Conservation (phyloP, 2,113 vertebrate genomes). For the Zapus hudsonius region DNA sequence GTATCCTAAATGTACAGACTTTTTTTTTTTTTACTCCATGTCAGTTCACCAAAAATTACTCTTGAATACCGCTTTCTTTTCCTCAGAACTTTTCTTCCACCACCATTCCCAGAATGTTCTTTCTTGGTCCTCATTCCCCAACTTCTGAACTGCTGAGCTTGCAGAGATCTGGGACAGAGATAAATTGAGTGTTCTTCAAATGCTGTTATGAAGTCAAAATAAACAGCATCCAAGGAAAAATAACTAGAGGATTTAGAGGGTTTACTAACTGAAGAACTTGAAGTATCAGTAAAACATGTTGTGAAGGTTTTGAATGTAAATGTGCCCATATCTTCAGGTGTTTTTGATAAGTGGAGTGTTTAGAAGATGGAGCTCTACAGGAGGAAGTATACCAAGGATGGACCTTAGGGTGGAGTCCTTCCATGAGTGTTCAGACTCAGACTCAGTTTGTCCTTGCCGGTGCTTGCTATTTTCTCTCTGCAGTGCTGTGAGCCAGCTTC, state of each 20-base stretch:
- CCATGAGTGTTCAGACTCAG: no score
- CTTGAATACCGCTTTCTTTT: not conserved
- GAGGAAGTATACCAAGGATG: no score
- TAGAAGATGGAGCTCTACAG: no score
- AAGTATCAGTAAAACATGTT: not conserved
- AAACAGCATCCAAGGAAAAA: not conserved
- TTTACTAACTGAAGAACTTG: not conserved
- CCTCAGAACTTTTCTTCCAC: not conserved
- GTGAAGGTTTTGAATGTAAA: no score
- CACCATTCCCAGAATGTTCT: not conserved
- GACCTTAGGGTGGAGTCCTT: no score
- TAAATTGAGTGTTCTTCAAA: not conserved
- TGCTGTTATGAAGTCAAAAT: conserved; percentile 2
- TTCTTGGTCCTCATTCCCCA: not conserved
- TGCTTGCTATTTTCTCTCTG: no score
- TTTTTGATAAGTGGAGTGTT: no score
- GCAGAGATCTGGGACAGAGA: not conserved
- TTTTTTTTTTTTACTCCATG: not conserved
- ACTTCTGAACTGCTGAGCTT: not conserved
- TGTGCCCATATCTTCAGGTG: no score
- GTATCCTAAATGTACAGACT: not conserved
- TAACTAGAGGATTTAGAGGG: not conserved
- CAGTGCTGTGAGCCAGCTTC: no score
- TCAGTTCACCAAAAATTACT: not conserved
- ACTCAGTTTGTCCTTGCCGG: no score